Evolutionary conservation across 2,797 vertebrate species (phyloP).

Genomic region (Spheniscus humboldti): DNA sequence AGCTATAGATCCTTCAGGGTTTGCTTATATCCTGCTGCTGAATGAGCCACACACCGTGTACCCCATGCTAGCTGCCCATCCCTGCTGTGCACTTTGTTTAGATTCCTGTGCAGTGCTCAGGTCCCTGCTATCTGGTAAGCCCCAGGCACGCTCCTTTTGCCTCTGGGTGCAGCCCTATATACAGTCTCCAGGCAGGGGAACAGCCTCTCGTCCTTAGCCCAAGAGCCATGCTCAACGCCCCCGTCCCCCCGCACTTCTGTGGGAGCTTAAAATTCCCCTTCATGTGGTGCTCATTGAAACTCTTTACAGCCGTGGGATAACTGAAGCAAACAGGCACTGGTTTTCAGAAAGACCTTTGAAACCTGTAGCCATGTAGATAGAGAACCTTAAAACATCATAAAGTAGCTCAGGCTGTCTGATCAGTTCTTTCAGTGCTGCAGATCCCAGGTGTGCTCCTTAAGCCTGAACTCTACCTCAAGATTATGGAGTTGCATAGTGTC

Average conservation of each 20-base stretch:
- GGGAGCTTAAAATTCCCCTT: neutral
- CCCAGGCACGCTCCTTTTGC: rapidly evolving
- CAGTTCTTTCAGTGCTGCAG: neutral
- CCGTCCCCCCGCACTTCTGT: neutral
- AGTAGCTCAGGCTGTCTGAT: neutral
- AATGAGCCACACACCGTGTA: neutral
- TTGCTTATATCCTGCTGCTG: neutral
- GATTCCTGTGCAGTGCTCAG: neutral
- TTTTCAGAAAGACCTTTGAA: neutral
- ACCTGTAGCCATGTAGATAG: neutral
- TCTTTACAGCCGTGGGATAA: neutral
- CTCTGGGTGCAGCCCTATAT: neutral
- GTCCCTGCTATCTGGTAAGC: neutral
- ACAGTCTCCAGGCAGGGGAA: neutral
- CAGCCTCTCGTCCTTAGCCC: neutral
- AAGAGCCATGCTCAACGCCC: neutral
- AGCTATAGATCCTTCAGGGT: neutral
- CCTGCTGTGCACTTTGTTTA: neutral
- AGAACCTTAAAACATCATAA: neutral
- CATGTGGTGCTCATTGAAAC: neutral
- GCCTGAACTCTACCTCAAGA: neutral
- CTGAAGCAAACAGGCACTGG: neutral
- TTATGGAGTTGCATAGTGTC: rapidly evolving
- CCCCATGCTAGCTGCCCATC: neutral
- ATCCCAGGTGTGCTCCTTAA: neutral